Evolutionary conservation across 2,797 vertebrate genomes (phyloP).

Genomic region (Siniperca scherzeri): DNA sequence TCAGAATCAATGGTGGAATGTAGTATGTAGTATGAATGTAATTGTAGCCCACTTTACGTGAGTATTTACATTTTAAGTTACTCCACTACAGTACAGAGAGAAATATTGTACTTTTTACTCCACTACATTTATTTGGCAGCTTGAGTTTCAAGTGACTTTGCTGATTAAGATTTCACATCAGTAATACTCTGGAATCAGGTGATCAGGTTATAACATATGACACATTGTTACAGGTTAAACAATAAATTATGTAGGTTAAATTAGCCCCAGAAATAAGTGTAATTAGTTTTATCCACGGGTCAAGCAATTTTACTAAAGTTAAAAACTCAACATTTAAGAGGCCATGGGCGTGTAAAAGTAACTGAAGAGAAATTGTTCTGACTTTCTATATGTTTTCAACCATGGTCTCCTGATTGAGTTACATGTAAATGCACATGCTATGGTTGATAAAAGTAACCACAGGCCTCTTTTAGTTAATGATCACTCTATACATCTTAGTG

Average conservation of each 20-base stretch:
- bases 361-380: neutral
- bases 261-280: neutral
- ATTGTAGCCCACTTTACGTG: neutral
- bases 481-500: constrained; percentile 38
- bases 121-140: neutral
- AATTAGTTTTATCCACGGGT: neutral
- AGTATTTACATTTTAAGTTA: neutral
- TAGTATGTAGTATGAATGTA: neutral
- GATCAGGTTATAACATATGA: too few species aligned
- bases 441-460: constrained; percentile 15
- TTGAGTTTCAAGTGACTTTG: too few species aligned
- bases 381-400: neutral
- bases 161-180: too few species aligned
- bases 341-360: neutral
- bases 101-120: neutral
- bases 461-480: constrained; percentile 48
- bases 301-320: neutral
- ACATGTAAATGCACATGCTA: constrained; percentile 20
- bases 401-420: neutral
- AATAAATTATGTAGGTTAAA: neutral
- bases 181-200: too few species aligned
- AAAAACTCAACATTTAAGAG: neutral
- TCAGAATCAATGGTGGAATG: neutral
- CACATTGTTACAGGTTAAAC: neutral
- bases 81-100: neutral